These are phyloP conservation scores for Zelleria hepariella DNA, from an alignment of 2,888 invertebrate genomes.

Conservation along the genomic window DNA sequence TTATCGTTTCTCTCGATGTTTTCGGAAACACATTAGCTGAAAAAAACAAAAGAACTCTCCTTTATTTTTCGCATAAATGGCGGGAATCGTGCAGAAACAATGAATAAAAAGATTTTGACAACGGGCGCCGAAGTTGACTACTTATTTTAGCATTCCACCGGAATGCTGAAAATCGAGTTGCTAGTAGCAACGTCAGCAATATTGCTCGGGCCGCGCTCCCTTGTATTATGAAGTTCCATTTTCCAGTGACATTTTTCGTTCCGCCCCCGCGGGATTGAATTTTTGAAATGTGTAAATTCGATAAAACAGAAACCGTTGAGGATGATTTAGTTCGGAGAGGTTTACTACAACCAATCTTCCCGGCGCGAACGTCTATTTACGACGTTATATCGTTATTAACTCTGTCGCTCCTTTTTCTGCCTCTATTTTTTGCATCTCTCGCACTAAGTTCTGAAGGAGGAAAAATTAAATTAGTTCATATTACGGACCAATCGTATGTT, in stretches of 20 bases:
- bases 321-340: slow-evolving; percentile 1
- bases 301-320: slow-evolving; percentile 32
- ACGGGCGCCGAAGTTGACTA: slow-evolving; percentile 9
- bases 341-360: neutral
- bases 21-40: neutral
- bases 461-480: too few species aligned
- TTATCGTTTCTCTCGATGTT: neutral
- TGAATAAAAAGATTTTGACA: neutral
- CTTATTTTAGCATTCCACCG: slow-evolving; percentile 43
- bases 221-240: slow-evolving; percentile 60
- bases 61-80: neutral
- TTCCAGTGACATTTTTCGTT: slow-evolving; percentile 64
- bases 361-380: neutral
- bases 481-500: too few species aligned
- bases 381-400: neutral
- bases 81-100: neutral
- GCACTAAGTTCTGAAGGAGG: too few species aligned
- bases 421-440: too few species aligned
- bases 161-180: slow-evolving; percentile 55
- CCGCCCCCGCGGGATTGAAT: slow-evolving; percentile 59
- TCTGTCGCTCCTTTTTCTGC: too few species aligned
- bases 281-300: slow-evolving; percentile 67
- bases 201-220: slow-evolving; percentile 50
- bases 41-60: neutral
- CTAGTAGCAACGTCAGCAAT: slow-evolving; percentile 54